phyloP scores from a whole-genome alignment of 2,888 invertebrate genomes.

The Oligia strigilis region DNA sequence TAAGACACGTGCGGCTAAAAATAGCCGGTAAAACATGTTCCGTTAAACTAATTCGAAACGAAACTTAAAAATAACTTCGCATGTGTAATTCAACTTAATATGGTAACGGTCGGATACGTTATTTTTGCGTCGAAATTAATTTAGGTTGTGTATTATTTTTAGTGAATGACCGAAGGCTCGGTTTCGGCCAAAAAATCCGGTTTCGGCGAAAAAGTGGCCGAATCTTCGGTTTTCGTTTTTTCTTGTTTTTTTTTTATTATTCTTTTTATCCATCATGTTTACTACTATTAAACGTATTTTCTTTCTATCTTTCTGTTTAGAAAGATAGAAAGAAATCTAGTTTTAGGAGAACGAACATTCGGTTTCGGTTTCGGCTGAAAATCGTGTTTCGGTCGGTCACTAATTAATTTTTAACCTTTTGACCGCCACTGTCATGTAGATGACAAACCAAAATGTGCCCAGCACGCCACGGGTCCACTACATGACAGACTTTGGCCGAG shows the following conservation, averaged over 20 bases:
- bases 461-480: too few species aligned
- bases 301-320: too few species aligned
- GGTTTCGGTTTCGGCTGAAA: too few species aligned
- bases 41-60: slow-evolving; percentile 45
- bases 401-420: too few species aligned
- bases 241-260: too few species aligned
- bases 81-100: slow-evolving; percentile 42
- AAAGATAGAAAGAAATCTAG: too few species aligned
- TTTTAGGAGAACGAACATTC: not conserved
- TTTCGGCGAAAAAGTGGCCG: not conserved
- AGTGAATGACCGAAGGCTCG: not conserved
- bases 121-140: slow-evolving; percentile 3
- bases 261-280: not conserved
- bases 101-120: slow-evolving; percentile 13
- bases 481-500: too few species aligned
- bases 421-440: too few species aligned
- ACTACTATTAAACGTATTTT: not conserved
- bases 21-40: slow-evolving; percentile 42
- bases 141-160: slow-evolving; percentile 2
- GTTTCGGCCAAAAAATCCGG: not conserved
- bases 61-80: slow-evolving; percentile 40
- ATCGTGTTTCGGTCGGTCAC: not conserved
- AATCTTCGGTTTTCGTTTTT: too few species aligned
- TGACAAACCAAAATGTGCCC: too few species aligned
- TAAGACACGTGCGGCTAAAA: slow-evolving; percentile 54